A percentile compares a stretch with the other conserved stretches of the same genome.
Conservation (phyloP, 2,888 invertebrate species). For the Cosmia pyralina region DNA sequence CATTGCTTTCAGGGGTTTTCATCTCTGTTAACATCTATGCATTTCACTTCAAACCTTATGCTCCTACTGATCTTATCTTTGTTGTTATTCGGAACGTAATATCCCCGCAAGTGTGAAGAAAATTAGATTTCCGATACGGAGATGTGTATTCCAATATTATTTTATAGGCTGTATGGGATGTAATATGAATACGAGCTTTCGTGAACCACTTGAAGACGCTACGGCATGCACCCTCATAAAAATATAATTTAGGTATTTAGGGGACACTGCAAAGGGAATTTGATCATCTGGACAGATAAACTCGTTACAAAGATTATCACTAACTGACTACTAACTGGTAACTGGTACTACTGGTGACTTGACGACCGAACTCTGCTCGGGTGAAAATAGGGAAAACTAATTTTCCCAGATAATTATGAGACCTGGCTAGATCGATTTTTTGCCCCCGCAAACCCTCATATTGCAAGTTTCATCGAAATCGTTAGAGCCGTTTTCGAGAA, state of each 20-base stretch:
- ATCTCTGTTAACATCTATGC: not conserved
- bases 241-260: not conserved
- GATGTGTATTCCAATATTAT: slow-evolving; percentile 35
- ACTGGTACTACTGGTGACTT: too few relatives aligned
- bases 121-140: slow-evolving; percentile 39
- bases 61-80: slow-evolving; percentile 16
- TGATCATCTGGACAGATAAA: not conserved
- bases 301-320: not conserved
- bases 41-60: not conserved
- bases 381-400: too few relatives aligned
- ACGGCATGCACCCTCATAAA: slow-evolving; percentile 1
- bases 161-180: slow-evolving; percentile 27
- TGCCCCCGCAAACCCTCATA: too few relatives aligned
- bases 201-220: not conserved
- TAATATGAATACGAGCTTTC: slow-evolving; percentile 26
- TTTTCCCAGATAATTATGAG: too few relatives aligned
- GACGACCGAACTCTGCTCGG: too few relatives aligned
- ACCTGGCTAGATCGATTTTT: too few relatives aligned
- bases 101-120: slow-evolving; percentile 33
- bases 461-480: too few relatives aligned
- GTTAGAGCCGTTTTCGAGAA: too few relatives aligned
- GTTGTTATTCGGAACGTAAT: slow-evolving; percentile 11
- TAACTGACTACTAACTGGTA: too few relatives aligned
- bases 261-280: not conserved
- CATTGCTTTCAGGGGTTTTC: slow-evolving; percentile 3